Evolutionary conservation across 2,113 vertebrate genomes (phyloP).

Genomic region (Tichodroma muraria): DNA sequence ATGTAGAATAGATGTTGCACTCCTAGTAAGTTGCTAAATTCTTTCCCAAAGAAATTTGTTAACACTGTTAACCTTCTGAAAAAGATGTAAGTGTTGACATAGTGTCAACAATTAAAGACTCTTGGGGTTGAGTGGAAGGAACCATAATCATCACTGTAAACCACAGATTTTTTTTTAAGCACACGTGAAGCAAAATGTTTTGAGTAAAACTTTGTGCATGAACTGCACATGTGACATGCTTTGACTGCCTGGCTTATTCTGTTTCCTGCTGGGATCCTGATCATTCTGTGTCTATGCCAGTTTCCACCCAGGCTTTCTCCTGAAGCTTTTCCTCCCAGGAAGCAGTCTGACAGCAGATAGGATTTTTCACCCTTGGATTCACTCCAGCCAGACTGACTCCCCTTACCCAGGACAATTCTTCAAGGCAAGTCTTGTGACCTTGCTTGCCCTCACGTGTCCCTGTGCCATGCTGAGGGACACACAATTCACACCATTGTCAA

Average conservation of each 20-base stretch:
- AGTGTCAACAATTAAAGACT: not conserved
- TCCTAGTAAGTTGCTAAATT: not conserved
- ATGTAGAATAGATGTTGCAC: not conserved
- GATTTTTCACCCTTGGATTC: slow-evolving; percentile 19
- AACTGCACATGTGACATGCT: not conserved
- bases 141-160: not conserved
- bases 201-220: not conserved
- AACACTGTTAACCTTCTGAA: not conserved
- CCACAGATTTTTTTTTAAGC: not conserved
- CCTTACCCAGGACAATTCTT: slow-evolving; percentile 43
- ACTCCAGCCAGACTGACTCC: slow-evolving; percentile 40
- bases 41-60: not conserved
- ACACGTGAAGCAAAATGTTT: not conserved
- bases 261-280: rapidly evolving
- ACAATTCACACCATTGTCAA: slow-evolving; percentile 45
- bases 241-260: not conserved
- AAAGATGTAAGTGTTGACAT: not conserved
- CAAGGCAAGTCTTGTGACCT: not conserved
- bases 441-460: not conserved
- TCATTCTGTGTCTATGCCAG: not conserved
- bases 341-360: not conserved
- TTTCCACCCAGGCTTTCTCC: not conserved
- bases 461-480: not conserved
- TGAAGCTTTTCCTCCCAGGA: not conserved
- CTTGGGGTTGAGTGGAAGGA: not conserved